Conservation (phyloP, 2,797 vertebrate genomes). For the Anguilla obscura region DNA sequence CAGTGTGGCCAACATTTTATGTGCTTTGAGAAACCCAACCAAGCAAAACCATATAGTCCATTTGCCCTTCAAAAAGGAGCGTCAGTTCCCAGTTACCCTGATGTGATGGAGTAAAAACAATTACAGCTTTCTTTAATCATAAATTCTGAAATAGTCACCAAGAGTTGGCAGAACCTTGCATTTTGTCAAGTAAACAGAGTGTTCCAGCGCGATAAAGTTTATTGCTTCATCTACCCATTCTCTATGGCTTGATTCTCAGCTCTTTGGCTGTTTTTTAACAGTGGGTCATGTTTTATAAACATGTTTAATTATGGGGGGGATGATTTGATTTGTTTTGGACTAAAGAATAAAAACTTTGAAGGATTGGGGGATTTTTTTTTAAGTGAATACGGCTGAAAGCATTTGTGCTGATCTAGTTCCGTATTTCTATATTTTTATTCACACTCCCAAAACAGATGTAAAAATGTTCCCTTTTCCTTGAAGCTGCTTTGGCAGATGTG, state of each 20-base stretch:
- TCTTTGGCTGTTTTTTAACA: neutral
- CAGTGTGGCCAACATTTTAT: neutral
- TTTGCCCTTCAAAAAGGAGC: neutral
- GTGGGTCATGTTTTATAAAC: neutral
- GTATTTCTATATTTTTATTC: slow-evolving; percentile 16
- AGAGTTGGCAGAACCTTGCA: neutral
- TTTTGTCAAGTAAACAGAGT: slow-evolving; percentile 14
- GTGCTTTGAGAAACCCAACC: slow-evolving; percentile 4
- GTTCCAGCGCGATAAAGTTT: neutral
- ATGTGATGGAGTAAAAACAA: neutral
- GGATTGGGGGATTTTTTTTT: neutral
- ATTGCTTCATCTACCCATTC: neutral
- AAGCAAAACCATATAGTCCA: neutral
- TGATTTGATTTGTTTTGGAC: slow-evolving; percentile 14
- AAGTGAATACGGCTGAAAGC: neutral
- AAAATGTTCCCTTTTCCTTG: slow-evolving; percentile 14
- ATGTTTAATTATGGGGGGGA: neutral
- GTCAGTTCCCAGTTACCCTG: neutral
- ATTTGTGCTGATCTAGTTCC: slow-evolving; percentile 17
- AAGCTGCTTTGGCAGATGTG: slow-evolving; percentile 7
- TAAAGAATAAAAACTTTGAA: neutral
- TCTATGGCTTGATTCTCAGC: neutral
- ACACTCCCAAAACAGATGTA: slow-evolving; percentile 8
- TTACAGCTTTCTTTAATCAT: slow-evolving; percentile 11
- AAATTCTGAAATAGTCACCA: slow-evolving; percentile 4